A percentile compares a stretch with the other conserved stretches of the same genome.
phyloP scores from a whole-genome alignment of 2,888 invertebrate genomes.

The Periphyllus acericola region DNA sequence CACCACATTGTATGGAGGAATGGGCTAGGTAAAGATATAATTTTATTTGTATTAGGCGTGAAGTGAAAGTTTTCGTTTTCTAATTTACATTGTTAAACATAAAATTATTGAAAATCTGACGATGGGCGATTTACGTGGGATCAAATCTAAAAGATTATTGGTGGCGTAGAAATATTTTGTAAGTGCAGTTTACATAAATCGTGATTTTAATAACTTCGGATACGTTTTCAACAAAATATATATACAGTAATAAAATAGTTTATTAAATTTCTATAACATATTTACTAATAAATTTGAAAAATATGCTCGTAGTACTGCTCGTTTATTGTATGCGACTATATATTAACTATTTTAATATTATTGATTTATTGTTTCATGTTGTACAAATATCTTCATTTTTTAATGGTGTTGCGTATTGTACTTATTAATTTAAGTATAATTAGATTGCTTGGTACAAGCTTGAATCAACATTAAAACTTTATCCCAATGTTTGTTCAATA shows the following conservation, averaged over 20 bases:
- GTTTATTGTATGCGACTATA: too few species aligned
- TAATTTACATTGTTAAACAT: conserved; percentile 48
- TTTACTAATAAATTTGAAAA: neutral
- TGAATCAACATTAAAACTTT: neutral
- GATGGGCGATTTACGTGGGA: conserved; percentile 15
- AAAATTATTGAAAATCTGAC: conserved; percentile 33
- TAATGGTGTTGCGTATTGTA: too few species aligned
- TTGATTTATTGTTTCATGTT: too few species aligned
- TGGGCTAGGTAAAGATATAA: conserved; percentile 19
- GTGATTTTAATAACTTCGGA: neutral
- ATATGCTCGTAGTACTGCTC: neutral
- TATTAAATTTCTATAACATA: neutral
- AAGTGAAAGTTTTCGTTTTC: conserved; percentile 60
- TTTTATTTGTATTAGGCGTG: conserved; percentile 38
- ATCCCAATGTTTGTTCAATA: neutral
- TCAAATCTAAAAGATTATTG: neutral
- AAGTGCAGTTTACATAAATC: neutral
- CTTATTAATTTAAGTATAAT: too few species aligned
- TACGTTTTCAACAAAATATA: neutral
- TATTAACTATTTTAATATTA: too few species aligned
- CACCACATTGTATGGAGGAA: conserved; percentile 19
- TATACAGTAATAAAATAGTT: neutral
- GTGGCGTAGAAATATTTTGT: neutral
- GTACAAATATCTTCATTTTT: too few species aligned
- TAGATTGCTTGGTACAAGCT: too few species aligned